Evolutionary conservation across 2,113 vertebrate genomes (phyloP).

Genomic region (Pavo muticus): DNA sequence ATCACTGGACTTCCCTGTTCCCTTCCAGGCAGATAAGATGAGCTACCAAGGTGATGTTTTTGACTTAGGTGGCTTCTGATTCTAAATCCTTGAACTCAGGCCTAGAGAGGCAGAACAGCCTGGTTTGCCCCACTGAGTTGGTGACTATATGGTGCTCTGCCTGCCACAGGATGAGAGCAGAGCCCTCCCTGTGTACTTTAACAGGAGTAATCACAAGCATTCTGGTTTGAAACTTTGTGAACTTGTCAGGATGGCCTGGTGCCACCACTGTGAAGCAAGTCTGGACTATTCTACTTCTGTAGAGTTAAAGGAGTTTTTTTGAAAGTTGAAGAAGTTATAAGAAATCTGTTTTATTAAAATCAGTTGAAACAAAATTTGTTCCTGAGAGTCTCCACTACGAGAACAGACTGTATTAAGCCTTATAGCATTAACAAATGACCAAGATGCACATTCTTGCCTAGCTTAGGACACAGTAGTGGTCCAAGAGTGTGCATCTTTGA

Average conservation of each 20-base stretch:
- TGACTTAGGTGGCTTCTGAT: background rate
- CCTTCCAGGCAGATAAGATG: background rate
- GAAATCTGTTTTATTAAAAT: slow-evolving; percentile 64
- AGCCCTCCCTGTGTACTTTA: background rate
- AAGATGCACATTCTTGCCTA: background rate
- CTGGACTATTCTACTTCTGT: background rate
- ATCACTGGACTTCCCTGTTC: background rate
- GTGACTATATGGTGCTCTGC: background rate
- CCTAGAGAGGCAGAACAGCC: background rate
- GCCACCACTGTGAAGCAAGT: background rate
- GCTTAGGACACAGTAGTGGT: background rate
- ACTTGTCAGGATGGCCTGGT: background rate
- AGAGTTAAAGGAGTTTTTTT: background rate
- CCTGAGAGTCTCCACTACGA: slow-evolving; percentile 34
- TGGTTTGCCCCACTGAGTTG: background rate
- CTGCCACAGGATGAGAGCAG: background rate
- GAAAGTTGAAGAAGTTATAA: slow-evolving; percentile 37
- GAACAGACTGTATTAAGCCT: background rate
- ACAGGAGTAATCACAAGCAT: fast-evolving
- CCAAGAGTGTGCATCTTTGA: background rate
- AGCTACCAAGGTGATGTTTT: background rate
- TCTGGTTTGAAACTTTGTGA: background rate
- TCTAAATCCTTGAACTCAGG: background rate
- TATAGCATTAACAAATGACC: background rate
- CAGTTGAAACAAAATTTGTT: slow-evolving; percentile 43